A percentile compares a stretch with the other conserved stretches of the same genome.
Conservation (phyloP, 2,888 invertebrate species). For the Nymphalis polychloros region DNA sequence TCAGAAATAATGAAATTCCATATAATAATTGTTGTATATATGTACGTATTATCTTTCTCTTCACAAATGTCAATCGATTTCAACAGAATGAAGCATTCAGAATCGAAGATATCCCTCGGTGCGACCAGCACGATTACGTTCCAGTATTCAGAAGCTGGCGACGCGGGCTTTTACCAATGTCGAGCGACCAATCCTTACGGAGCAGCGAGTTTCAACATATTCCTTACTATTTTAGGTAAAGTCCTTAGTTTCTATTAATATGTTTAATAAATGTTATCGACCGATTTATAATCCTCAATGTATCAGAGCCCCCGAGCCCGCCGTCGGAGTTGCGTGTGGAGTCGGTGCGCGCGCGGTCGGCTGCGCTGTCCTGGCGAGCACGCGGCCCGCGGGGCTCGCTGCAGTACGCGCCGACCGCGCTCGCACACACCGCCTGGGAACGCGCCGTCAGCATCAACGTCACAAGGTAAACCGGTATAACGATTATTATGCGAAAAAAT, state of each 20-base stretch:
- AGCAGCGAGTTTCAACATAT: conserved; percentile 58
- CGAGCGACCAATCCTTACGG: conserved; percentile 75
- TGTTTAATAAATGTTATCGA: no score
- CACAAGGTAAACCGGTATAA: conserved; percentile 52
- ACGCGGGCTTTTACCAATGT: conserved; percentile 74
- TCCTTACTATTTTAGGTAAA: conserved; percentile 71
- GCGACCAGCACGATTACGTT: conserved; percentile 61
- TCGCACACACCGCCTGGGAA: conserved; percentile 59
- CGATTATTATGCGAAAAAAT: no score
- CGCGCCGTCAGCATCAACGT: conserved; percentile 65
- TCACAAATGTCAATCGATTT: neutral
- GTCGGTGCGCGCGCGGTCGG: conserved; percentile 58
- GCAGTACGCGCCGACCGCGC: conserved; percentile 55
- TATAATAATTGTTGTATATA: no score
- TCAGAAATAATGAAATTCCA: no score
- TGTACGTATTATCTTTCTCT: no score
- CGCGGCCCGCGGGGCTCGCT: conserved; percentile 65
- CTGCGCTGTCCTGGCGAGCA: conserved; percentile 65
- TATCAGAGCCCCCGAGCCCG: conserved; percentile 71
- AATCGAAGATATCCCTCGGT: conserved; percentile 63
- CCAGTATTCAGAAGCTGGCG: conserved; percentile 67
- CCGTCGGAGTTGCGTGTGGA: conserved; percentile 70
- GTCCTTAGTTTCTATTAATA: neutral
- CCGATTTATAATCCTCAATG: neutral
- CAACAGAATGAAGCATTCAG: conserved; percentile 65